Evolutionary conservation across 2,113 vertebrate genomes (phyloP).

Genomic region (Chaenocephalus aceratus): DNA sequence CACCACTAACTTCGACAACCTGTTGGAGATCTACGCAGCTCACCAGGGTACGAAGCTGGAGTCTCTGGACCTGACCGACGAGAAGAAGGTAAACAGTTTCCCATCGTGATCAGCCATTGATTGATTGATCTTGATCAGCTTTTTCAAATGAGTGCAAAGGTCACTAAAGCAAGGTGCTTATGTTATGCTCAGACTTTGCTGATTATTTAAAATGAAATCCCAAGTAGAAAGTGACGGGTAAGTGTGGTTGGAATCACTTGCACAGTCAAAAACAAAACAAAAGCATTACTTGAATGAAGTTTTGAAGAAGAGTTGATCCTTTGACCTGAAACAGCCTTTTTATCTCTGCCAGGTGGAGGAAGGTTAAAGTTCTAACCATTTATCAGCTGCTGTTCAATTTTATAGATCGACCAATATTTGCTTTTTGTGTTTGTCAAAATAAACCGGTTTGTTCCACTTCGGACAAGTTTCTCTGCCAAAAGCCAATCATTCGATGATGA

Average conservation of each 20-base stretch:
- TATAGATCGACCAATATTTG: conserved; percentile 67
- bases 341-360: conserved; percentile 34
- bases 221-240: neutral
- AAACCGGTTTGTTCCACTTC: neutral
- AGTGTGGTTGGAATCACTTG: too few species aligned
- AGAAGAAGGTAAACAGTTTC: conserved; percentile 89
- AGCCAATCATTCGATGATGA: neutral
- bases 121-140: conserved; percentile 51
- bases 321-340: conserved; percentile 45
- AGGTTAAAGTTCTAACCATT: conserved; percentile 54
- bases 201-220: too few species aligned
- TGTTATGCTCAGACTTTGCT: neutral
- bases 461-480: neutral
- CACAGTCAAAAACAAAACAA: too few species aligned
- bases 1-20: conserved; percentile 97
- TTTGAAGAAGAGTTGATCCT: conserved; percentile 11
- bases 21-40: conserved; percentile 93
- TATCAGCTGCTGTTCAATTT: conserved; percentile 46
- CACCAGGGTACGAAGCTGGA: conserved; percentile 94
- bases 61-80: conserved; percentile 95
- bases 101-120: neutral
- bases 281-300: neutral
- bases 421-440: conserved; percentile 7
- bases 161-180: conserved; percentile 16
- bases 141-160: conserved; percentile 48